Conservation (phyloP, 2,888 invertebrate genomes). For the Cryptus viduatorius region DNA sequence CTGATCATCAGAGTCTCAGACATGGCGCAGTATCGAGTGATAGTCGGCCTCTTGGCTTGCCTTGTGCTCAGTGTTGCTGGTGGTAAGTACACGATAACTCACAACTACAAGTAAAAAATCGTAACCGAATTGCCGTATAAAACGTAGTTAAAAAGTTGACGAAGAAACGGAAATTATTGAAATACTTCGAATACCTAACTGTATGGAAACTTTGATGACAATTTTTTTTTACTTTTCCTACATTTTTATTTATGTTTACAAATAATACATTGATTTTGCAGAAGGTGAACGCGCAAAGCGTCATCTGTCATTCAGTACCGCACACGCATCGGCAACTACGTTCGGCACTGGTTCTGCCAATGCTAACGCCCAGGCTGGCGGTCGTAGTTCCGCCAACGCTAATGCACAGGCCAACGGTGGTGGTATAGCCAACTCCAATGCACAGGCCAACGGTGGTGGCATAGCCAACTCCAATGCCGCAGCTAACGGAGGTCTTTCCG, state of each 20-base stretch:
- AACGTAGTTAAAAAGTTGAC: background rate
- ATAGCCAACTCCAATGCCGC: background rate
- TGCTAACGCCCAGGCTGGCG: no score
- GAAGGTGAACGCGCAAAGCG: background rate
- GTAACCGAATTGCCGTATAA: background rate
- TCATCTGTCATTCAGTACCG: background rate
- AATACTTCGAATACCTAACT: background rate
- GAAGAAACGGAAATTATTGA: no score
- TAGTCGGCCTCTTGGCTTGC: background rate
- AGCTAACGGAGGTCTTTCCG: background rate
- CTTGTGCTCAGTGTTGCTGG: background rate
- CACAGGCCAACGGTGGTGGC: background rate
- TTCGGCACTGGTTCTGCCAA: no score
- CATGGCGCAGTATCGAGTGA: slow-evolving; percentile 3
- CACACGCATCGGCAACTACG: no score
- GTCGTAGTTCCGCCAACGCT: no score
- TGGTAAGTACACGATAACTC: background rate
- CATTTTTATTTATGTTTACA: background rate
- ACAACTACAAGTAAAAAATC: background rate
- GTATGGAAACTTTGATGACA: background rate
- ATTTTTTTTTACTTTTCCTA: background rate
- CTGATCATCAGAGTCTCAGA: background rate
- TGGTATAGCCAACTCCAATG: background rate
- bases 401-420: background rate
- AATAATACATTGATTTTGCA: background rate